These are phyloP conservation scores for Leptodactylus fuscus DNA, from an alignment of 2,113 vertebrate genomes.

Conservation along the genomic window DNA sequence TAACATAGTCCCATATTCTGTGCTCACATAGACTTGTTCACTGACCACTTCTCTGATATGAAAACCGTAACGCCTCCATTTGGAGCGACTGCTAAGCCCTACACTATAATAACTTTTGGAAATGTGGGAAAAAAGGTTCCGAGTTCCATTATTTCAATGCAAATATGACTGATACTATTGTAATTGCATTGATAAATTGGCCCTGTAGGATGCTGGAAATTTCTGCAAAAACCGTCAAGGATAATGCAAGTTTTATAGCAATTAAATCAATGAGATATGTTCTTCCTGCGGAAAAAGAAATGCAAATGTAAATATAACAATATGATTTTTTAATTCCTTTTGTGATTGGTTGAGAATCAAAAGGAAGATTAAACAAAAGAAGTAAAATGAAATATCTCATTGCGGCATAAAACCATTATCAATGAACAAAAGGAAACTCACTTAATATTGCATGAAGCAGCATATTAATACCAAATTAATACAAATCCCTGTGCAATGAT, in stretches of 20 bases:
- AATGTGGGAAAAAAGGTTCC: background rate
- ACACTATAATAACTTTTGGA: too few relatives aligned
- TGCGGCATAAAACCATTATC: slow-evolving; percentile 25
- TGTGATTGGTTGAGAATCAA: slow-evolving; percentile 41
- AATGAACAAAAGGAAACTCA: slow-evolving; percentile 48
- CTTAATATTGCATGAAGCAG: slow-evolving; percentile 56
- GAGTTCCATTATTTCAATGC: background rate
- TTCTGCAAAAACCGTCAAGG: slow-evolving; percentile 11
- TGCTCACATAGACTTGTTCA: too few relatives aligned
- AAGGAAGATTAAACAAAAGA: slow-evolving; percentile 44
- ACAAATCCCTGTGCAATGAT: slow-evolving; percentile 51
- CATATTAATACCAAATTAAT: slow-evolving; percentile 56
- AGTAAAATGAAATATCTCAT: slow-evolving; percentile 45
- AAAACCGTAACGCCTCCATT: too few relatives aligned
- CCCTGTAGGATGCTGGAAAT: background rate
- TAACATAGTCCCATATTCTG: too few relatives aligned
- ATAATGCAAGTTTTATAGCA: slow-evolving; percentile 18
- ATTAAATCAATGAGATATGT: slow-evolving; percentile 39
- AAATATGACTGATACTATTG: background rate
- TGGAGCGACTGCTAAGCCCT: too few relatives aligned
- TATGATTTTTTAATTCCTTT: slow-evolving; percentile 41
- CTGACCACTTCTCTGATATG: too few relatives aligned
- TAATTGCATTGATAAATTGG: background rate
- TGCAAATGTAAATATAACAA: slow-evolving; percentile 50
- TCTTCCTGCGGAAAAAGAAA: slow-evolving; percentile 31